Evolutionary conservation across 2,113 vertebrate species (phyloP), one percentile per base, ranked within the genome.

Genomic region (Clinocottus analis): DNA sequence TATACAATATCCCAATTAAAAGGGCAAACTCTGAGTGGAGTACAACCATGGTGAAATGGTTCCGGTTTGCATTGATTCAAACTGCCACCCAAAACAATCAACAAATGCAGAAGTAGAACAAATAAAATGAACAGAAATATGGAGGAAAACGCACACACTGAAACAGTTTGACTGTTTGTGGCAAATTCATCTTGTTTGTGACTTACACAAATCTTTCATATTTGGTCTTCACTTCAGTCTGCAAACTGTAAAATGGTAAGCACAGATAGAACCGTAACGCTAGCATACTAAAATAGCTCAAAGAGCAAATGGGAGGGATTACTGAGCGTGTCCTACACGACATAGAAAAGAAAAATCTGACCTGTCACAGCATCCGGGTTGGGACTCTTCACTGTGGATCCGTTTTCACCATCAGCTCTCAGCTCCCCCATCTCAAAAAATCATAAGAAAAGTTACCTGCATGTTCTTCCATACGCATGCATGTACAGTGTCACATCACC

Each of bases 361-460:
- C 97, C 96, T 94, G 94, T 95, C 43, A 92, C 88, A 75, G 95
- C 90, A 69, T 94, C 97, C 93, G 97, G 96, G 91, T 93, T 93
- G 58, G 90, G 82, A 79, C 91, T 93, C 56, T 95, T 95, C 70
- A 88, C 79, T 43, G 92, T 74, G 59, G 92, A 90, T 83, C 96
- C 96, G 85, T 95, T 95, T 51, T 92, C 93, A 80, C 93, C 89
- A 45, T 96, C 96, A 79, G 86, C 25, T 82, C 87, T 92, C 47
- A 62, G 83, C 94, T 75, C 94, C 85, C 84, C 90, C 94, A 93
- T 92, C 94, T 88, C 11, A 65, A 16, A 70, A 87, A 78, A 7
- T 75, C 5, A 82, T 56, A 66, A 19, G 56, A 16, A 21, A 70
- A 19, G 37, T 73, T 59, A 79, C 3, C n/a, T 12, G 16, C 25